Evolutionary conservation across 2,888 invertebrate genomes (phyloP).

Genomic region (Dyspetes luteomarginatus): DNA sequence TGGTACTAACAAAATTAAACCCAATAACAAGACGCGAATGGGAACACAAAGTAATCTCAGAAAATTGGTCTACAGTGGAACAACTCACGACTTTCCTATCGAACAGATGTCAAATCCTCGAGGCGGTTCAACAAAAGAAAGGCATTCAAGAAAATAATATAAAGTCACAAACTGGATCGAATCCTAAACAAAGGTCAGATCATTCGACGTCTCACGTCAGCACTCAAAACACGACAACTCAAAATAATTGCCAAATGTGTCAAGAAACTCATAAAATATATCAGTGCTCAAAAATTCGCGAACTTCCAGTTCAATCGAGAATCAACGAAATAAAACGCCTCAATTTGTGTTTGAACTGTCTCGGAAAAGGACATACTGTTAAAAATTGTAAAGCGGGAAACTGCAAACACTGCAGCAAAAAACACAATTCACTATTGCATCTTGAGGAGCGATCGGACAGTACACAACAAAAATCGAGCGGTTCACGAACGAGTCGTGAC

Average conservation of each 20-base stretch:
- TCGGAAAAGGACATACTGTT: constrained; percentile 20
- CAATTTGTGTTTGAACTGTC: constrained; percentile 54
- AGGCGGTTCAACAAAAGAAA: constrained; percentile 50
- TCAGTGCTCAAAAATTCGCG: constrained; percentile 33
- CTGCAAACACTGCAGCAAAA: constrained; percentile 44
- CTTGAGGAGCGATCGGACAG: neutral
- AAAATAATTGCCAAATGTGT: constrained; percentile 38
- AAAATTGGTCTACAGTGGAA: constrained; percentile 19
- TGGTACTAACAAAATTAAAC: constrained; percentile 45
- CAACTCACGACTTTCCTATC: constrained; percentile 19
- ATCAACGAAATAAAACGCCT: constrained; percentile 50
- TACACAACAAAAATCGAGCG: constrained; percentile 8
- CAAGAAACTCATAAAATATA: constrained; percentile 42
- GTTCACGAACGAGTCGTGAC: neutral
- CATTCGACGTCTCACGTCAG: constrained; percentile 44
- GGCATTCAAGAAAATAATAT: neutral
- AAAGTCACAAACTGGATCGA: constrained; percentile 12
- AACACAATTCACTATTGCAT: constrained; percentile 58
- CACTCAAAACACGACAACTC: neutral
- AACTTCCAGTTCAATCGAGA: constrained; percentile 42
- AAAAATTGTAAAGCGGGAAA: constrained; percentile 41
- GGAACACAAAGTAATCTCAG: constrained; percentile 45
- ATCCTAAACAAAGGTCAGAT: constrained; percentile 13
- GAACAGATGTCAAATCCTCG: constrained; percentile 40
- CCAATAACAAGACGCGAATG: constrained; percentile 53